phyloP scores from a whole-genome alignment of 2,888 invertebrate species.

The Eubasilissa splendida region DNA sequence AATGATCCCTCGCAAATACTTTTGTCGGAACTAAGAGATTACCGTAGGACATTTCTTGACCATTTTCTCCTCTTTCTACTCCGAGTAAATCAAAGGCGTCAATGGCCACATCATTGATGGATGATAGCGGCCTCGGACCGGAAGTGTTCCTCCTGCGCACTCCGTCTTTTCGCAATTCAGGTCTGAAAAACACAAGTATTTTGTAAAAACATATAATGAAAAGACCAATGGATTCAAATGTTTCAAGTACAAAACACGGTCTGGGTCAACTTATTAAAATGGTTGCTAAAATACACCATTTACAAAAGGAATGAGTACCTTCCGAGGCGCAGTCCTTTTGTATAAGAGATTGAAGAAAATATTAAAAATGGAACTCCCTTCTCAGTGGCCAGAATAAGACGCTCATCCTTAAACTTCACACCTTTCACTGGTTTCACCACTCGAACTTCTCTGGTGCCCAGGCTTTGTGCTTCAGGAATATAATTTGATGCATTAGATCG shows the following conservation, averaged over 20 bases:
- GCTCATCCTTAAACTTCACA: constrained; percentile 83
- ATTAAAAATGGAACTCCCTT: constrained; percentile 87
- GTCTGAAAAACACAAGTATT: constrained; percentile 63
- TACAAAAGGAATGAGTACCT: constrained; percentile 68
- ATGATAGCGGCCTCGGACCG: constrained; percentile 86
- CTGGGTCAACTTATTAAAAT: background rate
- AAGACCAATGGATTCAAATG: background rate
- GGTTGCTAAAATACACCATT: background rate
- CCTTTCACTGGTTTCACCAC: constrained; percentile 75
- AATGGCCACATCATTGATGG: constrained; percentile 84
- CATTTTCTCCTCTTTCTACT: constrained; percentile 85
- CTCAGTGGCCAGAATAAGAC: constrained; percentile 85
- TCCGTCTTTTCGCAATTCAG: constrained; percentile 81
- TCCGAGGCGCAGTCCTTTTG: constrained; percentile 76
- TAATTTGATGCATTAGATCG: constrained; percentile 70
- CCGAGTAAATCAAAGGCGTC: constrained; percentile 84
- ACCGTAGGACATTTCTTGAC: constrained; percentile 93
- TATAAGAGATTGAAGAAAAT: constrained; percentile 91
- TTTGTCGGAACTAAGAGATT: constrained; percentile 76
- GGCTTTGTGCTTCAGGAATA: constrained; percentile 73
- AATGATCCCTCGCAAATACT: constrained; percentile 66
- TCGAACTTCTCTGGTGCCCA: constrained; percentile 72
- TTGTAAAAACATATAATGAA: background rate
- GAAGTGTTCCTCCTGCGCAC: constrained; percentile 86
- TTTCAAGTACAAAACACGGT: background rate